phyloP scores from a whole-genome alignment of 37 sponge, comb jelly and placozoan genomes.

The Chondrilla cf. caribensis region DNA sequence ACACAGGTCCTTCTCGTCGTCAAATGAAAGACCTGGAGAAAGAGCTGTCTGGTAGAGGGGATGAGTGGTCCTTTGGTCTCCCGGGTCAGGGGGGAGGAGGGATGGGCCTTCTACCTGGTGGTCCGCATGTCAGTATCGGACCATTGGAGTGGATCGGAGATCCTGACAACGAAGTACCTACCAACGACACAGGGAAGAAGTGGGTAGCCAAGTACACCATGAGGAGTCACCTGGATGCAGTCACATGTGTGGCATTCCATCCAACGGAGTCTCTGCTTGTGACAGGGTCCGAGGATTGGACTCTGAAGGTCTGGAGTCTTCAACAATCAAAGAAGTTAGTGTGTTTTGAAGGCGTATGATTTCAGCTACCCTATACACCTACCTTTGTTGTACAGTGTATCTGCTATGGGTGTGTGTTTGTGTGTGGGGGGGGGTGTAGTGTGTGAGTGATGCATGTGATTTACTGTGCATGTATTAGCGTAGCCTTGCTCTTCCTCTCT shows the following conservation, averaged over 20 bases:
- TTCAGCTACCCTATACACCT: not conserved
- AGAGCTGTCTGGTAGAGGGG: not conserved
- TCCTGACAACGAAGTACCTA: not conserved
- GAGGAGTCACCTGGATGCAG: constrained; percentile 92
- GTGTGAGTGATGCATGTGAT: too few species aligned
- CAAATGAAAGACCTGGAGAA: constrained; percentile 19
- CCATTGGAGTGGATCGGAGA: too few species aligned
- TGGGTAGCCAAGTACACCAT: constrained; percentile 78
- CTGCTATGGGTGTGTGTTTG: not conserved
- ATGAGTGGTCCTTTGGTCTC: too few species aligned
- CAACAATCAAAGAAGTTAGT: constrained; percentile 46
- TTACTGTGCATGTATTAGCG: too few species aligned
- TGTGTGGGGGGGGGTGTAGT: constrained; percentile 1
- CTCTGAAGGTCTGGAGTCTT: constrained; percentile 79
- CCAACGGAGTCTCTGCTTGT: constrained; percentile 63
- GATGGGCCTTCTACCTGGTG: too few species aligned
- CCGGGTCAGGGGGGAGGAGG: too few species aligned
- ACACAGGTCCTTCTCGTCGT: constrained; percentile 47
- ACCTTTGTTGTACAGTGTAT: too few species aligned
- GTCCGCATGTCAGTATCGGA: too few species aligned
- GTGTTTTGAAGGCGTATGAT: not conserved
- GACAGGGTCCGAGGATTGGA: constrained; percentile 58
- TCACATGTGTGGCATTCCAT: constrained; percentile 80
- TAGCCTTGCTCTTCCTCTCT: too few species aligned
- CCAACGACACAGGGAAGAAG: constrained; percentile 40